Base-by-base conservation (phyloP, 2,888 invertebrate genomes). In the Nesidiocoris tenuis region DNA sequence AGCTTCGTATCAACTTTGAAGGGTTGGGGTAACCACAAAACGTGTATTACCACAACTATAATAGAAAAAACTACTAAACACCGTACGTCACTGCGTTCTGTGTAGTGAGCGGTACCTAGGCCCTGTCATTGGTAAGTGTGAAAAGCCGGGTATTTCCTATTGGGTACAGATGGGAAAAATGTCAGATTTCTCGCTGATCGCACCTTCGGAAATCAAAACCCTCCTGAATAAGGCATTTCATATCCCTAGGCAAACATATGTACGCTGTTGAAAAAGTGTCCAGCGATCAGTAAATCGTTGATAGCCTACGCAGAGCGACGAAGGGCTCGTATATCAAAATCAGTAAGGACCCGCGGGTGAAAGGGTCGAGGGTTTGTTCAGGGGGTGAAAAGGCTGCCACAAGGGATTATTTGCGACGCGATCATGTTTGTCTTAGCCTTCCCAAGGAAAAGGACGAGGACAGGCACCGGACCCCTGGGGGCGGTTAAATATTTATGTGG, bases 371-470 rank as follows among this genome's bases (percentile, higher is more conserved):
- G 39, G 39, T 39, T 39, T 39, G 39, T 39, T 39, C 39, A 39
- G 12, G 39, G 39, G 39, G 39, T 39, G 39, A 39, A 39, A 65
- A 19, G 67, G 67, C 23, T 18, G 59, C 70, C 70, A 25, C 59
- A 16, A 70, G 70, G 59, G 72, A 63, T 61, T 61, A 72, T 72
- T 72, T 63, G 72, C 61, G 63, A 72, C 63, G 63, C 72, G 72
- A 61, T 72, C 72, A 72, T 72, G 63, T 72, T 72, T 72, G 72
- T 72, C 61, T 72, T 55, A 63, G 72, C 59, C 19, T 19, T 5
- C n/a, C 59, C 59, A 17, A 19, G 59, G n/a, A 25, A 61, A 17
- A 61, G 21, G 70, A 57, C 22, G 59, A 19, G 70, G 59, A 24
- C 23, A 59, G 57, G 39, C 5, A 39, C 39, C 39, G 39, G 39